phyloP scores from a whole-genome alignment of 1,140 invertebrate genomes.

The Vanessa atalanta region DNA sequence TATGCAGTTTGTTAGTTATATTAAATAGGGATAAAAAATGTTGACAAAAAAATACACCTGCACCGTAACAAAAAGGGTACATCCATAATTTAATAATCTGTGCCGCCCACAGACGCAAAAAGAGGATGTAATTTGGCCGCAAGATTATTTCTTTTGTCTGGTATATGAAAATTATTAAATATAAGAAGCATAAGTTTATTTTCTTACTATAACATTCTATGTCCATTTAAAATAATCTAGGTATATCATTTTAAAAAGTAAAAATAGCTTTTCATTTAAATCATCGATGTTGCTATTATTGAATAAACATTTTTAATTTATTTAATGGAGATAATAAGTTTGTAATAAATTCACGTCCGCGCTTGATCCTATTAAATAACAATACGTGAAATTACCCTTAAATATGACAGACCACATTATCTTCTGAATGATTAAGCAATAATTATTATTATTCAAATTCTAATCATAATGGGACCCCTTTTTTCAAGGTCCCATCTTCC shows the following conservation, averaged over 20 bases:
- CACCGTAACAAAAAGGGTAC: neutral
- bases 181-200: neutral
- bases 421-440: constrained; percentile 6
- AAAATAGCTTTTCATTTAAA: too few species aligned
- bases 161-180: neutral
- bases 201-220: too few species aligned
- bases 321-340: neutral
- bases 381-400: neutral
- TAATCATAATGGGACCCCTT: neutral
- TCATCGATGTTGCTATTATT: too few species aligned
- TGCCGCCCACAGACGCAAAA: neutral
- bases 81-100: constrained; percentile 7
- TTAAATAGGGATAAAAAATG: neutral
- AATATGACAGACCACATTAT: neutral
- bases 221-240: too few species aligned
- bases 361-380: neutral
- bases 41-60: constrained; percentile 2
- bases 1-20: neutral
- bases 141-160: neutral
- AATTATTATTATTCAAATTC: constrained; percentile 11
- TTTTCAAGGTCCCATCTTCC: neutral
- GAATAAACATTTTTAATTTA: too few species aligned
- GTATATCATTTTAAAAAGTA: too few species aligned
- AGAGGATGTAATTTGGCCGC: constrained; percentile 7
- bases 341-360: neutral